phyloP scores from a whole-genome alignment of 2,113 vertebrate genomes.

The Bos taurus region ARS-UCD2.0 NC_037330.1:106603001-106603500 shows the following conservation, averaged over 20 bases:
- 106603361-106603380: not conserved
- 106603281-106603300: not conserved
- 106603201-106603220: constrained; percentile 47
- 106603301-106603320: not conserved
- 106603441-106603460: not conserved
- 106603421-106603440: not conserved
- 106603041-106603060: not conserved
- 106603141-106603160: constrained; percentile 95
- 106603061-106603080: constrained; percentile 92
- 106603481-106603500: constrained; percentile 2
- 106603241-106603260: not conserved
- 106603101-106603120: constrained; percentile 99
- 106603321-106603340: constrained; percentile 5
- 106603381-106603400: not conserved
- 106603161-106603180: constrained; percentile 99
- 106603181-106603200: constrained; percentile 91
- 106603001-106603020: not conserved
- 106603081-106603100: constrained; percentile 98
- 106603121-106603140: constrained; percentile 98
- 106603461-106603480: not conserved
- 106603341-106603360: not conserved
- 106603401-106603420: not conserved
- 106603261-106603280: constrained; percentile 72
- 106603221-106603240: rapidly evolving
- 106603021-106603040: rapidly evolving